Conservation (phyloP, 2,888 invertebrate genomes). For the Myopa tessellatipennis region DNA sequence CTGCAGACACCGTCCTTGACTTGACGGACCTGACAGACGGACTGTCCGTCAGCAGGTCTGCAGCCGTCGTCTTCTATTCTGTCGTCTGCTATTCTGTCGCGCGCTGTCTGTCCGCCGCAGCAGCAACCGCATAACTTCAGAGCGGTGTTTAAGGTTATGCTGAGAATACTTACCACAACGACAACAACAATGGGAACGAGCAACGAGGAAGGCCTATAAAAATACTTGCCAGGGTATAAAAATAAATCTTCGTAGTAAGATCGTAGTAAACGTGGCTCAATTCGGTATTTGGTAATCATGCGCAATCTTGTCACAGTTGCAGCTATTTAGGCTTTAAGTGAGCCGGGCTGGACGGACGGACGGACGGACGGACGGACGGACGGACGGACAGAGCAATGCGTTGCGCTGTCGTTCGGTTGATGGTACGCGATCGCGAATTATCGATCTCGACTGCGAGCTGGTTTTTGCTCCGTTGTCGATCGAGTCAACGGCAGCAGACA, state of each 20-base stretch:
- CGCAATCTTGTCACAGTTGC: conserved; percentile 30
- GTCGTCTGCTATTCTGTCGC: background rate
- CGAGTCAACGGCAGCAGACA: conserved; percentile 33
- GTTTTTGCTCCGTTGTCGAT: conserved; percentile 4
- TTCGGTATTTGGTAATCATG: conserved; percentile 29
- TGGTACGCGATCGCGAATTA: background rate
- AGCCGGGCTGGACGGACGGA: conserved; percentile 1
- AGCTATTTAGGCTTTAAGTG: conserved; percentile 25
- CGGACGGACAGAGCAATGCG: background rate
- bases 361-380: background rate
- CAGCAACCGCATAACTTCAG: conserved; percentile 1
- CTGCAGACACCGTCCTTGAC: conserved; percentile 39
- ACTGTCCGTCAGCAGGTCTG: conserved; percentile 5
- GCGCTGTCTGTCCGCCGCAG: background rate
- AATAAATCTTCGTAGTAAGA: conserved; percentile 45
- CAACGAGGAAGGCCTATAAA: conserved; percentile 18
- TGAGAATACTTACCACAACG: conserved; percentile 3
- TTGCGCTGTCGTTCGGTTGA: background rate
- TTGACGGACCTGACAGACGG: conserved; percentile 35
- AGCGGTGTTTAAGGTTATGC: background rate
- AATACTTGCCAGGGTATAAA: conserved; percentile 42
- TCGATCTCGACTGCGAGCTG: background rate
- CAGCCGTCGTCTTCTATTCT: background rate
- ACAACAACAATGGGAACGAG: background rate
- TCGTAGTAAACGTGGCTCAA: conserved; percentile 34